A percentile compares a stretch with the other conserved stretches of the same genome.
These are phyloP conservation scores for Batillaria attramentaria DNA, from an alignment of 1,140 invertebrate genomes.

Conservation along the genomic window DNA sequence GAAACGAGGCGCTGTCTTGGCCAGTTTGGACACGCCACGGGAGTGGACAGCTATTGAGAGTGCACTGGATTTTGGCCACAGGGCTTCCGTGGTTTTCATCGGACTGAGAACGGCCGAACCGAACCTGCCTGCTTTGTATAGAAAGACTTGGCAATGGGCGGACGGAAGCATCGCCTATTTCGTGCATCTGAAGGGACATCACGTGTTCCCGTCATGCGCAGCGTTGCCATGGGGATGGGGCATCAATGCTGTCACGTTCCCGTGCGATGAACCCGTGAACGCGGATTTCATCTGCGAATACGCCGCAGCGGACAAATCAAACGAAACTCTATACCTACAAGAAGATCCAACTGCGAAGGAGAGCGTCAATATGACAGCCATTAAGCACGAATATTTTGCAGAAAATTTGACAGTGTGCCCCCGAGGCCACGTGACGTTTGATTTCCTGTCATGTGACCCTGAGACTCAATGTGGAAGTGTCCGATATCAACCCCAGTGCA, in stretches of 20 bases:
- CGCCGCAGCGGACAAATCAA: background rate
- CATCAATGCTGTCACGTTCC: slow-evolving; percentile 29
- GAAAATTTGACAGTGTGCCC: slow-evolving; percentile 23
- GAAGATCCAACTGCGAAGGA: background rate
- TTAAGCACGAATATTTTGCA: too few relatives aligned
- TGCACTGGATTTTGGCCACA: slow-evolving; percentile 24
- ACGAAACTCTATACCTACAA: too few relatives aligned
- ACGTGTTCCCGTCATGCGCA: slow-evolving; percentile 28
- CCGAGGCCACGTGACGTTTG: slow-evolving; percentile 17
- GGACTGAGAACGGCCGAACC: slow-evolving; percentile 23
- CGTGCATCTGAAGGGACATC: slow-evolving; percentile 26
- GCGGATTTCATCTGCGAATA: slow-evolving; percentile 32
- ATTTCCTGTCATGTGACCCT: slow-evolving; percentile 28
- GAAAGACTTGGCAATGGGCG: slow-evolving; percentile 23
- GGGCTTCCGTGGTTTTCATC: slow-evolving; percentile 30
- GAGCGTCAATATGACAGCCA: too few relatives aligned
- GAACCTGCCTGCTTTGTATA: slow-evolving; percentile 25
- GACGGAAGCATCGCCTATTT: slow-evolving; percentile 30
- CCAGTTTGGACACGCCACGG: slow-evolving; percentile 17
- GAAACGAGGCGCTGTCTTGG: slow-evolving; percentile 4
- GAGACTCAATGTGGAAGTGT: background rate
- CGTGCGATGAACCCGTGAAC: slow-evolving; percentile 28
- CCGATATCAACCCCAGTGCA: slow-evolving; percentile 5
- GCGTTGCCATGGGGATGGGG: slow-evolving; percentile 29
- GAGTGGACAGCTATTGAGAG: slow-evolving; percentile 28